These are phyloP conservation scores for Drosophila funebris DNA, from an alignment of 1,140 invertebrate genomes.

Conservation along the genomic window DNA sequence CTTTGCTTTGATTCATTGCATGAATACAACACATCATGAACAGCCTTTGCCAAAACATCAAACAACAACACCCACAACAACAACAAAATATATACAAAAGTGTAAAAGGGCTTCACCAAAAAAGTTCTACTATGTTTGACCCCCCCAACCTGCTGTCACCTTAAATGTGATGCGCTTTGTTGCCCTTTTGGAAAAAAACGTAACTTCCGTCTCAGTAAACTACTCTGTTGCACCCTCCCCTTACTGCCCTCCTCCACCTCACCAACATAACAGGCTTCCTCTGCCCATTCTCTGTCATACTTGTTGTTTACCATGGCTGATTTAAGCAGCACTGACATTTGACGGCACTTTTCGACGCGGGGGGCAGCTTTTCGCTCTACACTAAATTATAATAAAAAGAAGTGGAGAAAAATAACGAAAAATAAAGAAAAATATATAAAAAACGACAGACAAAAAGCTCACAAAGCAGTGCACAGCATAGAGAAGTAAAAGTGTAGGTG, in stretches of 20 bases:
- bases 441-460: conserved; percentile 35
- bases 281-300: background rate
- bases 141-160: conserved; percentile 46
- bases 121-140: conserved; percentile 5
- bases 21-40: conserved; percentile 52
- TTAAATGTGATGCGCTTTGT: conserved; percentile 76
- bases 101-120: background rate
- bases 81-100: background rate
- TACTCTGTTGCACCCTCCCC: conserved; percentile 27
- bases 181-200: conserved; percentile 63
- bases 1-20: conserved; percentile 5
- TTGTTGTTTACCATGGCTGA: conserved; percentile 61
- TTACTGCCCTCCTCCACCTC: too few relatives aligned
- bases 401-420: conserved; percentile 3
- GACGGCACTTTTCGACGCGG: conserved; percentile 66
- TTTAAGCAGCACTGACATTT: conserved; percentile 76
- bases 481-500: too few relatives aligned
- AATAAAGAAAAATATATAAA: conserved; percentile 26
- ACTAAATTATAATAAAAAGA: conserved; percentile 33
- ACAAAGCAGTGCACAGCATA: conserved; percentile 58
- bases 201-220: conserved; percentile 56
- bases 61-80: background rate
- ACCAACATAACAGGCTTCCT: background rate
- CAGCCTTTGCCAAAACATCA: background rate
- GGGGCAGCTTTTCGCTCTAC: conserved; percentile 3